Conservation (phyloP, 2,888 invertebrate genomes). For the Agapostemon virescens region DNA sequence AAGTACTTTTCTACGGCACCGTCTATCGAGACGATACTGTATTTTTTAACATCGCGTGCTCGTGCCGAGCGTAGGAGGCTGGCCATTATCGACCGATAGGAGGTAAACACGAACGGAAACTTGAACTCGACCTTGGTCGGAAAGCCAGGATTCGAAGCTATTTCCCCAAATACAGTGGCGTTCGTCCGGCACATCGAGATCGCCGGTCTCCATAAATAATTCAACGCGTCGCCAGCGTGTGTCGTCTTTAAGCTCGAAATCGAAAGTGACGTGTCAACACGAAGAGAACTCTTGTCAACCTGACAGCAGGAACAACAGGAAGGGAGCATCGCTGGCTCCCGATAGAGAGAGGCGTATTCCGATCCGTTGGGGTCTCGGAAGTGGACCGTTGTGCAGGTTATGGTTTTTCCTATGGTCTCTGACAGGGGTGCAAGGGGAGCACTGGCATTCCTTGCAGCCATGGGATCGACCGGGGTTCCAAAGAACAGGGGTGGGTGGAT, state of each 20-base stretch:
- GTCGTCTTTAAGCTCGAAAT: conserved; percentile 45
- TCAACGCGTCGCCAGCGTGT: conserved; percentile 25
- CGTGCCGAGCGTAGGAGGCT: neutral
- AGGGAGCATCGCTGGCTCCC: neutral
- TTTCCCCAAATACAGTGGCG: conserved; percentile 12
- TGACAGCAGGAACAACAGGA: conserved; percentile 9
- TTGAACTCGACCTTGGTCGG: conserved; percentile 32
- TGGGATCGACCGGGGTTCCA: conserved; percentile 52
- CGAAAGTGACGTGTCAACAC: conserved; percentile 41
- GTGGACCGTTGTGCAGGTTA: conserved; percentile 78
- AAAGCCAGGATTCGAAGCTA: neutral
- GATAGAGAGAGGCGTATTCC: conserved; percentile 46
- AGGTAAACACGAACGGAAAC: conserved; percentile 10
- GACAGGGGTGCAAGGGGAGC: conserved; percentile 56
- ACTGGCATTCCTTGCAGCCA: conserved; percentile 64
- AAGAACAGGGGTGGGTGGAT: conserved; percentile 48
- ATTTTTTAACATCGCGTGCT: neutral
- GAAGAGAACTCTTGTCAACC: neutral
- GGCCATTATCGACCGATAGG: neutral
- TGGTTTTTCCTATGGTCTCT: conserved; percentile 72
- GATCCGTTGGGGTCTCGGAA: conserved; percentile 62
- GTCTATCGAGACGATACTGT: neutral
- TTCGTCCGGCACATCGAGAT: conserved; percentile 5
- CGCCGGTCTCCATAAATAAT: conserved; percentile 45
- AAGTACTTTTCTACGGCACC: no score